Evolutionary conservation across 1,140 invertebrate genomes (phyloP).

Genomic region (Saccostrea cuccullata): DNA sequence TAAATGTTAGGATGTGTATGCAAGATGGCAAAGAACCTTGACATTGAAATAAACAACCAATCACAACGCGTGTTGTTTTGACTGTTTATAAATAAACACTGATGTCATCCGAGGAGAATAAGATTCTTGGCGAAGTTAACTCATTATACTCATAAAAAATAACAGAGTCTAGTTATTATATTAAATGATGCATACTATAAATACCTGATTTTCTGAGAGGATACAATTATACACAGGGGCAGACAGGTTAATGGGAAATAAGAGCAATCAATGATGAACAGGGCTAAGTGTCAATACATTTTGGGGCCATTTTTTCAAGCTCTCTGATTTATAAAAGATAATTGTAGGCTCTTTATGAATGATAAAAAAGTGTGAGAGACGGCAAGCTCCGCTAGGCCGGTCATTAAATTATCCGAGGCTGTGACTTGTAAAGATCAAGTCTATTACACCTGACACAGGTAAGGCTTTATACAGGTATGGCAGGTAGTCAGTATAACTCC

Average conservation of each 20-base stretch:
- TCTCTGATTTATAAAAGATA: neutral
- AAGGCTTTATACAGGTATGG: neutral
- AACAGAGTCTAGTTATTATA: neutral
- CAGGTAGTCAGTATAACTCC: neutral
- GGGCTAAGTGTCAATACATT: neutral
- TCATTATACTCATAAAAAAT: neutral
- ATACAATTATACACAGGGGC: neutral
- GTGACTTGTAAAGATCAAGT: slow-evolving; percentile 29
- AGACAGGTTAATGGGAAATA: slow-evolving; percentile 8
- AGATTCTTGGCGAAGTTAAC: slow-evolving; percentile 7
- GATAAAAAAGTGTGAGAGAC: neutral
- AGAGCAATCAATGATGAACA: neutral
- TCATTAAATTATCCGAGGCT: neutral
- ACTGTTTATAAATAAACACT: slow-evolving; percentile 9
- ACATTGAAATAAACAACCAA: too few relatives aligned
- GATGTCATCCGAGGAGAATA: neutral
- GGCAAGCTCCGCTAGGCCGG: neutral
- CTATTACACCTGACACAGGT: slow-evolving; percentile 10
- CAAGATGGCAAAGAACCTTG: neutral
- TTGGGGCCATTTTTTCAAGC: neutral
- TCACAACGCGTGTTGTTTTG: neutral
- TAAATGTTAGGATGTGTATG: neutral
- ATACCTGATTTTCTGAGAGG: neutral
- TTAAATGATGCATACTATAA: neutral
- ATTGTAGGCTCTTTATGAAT: neutral